phyloP scores from a whole-genome alignment of 2,113 vertebrate species.

The Fulica atra region DNA sequence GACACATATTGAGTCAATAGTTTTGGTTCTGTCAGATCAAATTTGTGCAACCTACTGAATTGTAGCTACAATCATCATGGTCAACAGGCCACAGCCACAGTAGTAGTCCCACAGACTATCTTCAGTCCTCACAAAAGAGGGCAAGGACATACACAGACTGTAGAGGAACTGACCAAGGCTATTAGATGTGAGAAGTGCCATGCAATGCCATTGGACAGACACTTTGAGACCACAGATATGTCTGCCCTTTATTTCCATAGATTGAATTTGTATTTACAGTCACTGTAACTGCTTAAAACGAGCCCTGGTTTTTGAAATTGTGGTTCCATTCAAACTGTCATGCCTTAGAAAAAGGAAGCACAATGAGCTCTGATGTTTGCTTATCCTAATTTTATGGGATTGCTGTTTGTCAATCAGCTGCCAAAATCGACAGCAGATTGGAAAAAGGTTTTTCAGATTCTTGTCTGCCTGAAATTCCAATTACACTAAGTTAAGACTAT shows the following conservation, averaged over 20 bases:
- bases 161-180: background rate
- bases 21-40: background rate
- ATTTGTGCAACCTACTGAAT: background rate
- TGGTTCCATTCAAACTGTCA: background rate
- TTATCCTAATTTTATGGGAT: background rate
- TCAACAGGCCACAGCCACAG: background rate
- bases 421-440: background rate
- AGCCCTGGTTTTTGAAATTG: background rate
- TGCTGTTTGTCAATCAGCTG: background rate
- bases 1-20: background rate
- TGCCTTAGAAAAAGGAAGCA: background rate
- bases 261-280: background rate
- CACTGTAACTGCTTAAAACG: background rate
- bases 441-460: background rate
- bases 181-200: fast-evolving
- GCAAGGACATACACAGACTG: background rate
- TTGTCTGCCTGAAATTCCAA: background rate
- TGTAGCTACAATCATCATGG: background rate
- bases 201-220: too few species aligned
- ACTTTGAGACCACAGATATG: fast-evolving
- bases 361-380: background rate
- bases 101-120: fast-evolving
- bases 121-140: background rate
- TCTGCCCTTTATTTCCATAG: background rate
- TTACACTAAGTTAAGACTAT: background rate